Conservation (phyloP, 2,888 invertebrate species). For the Ceratothoa steindachneri region DNA sequence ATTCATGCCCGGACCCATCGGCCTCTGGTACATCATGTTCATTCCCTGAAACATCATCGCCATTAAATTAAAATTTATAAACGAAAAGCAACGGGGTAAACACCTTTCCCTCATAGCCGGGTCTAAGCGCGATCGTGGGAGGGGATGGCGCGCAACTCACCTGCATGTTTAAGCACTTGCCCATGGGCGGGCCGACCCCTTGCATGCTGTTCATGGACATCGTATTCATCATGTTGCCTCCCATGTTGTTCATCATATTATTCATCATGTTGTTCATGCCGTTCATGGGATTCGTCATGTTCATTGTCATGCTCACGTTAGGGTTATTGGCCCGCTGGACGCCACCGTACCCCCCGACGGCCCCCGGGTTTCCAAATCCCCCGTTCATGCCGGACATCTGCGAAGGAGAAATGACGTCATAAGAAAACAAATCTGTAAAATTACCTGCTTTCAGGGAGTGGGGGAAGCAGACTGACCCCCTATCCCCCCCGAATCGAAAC, state of each 20-base stretch:
- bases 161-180: constrained; percentile 49
- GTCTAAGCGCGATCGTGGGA: too few species aligned
- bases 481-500: too few species aligned
- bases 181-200: constrained; percentile 52
- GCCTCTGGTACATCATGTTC: constrained; percentile 48
- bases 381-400: constrained; percentile 2
- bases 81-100: not conserved
- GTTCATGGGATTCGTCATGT: constrained; percentile 60
- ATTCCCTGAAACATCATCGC: constrained; percentile 19
- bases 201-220: constrained; percentile 44
- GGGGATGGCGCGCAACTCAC: too few species aligned
- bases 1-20: constrained; percentile 48
- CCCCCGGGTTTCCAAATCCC: not conserved
- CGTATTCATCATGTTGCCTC: constrained; percentile 50
- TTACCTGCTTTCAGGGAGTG: too few species aligned
- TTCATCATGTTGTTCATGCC: constrained; percentile 62
- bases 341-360: not conserved
- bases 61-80: too few species aligned
- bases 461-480: too few species aligned
- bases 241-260: constrained; percentile 61
- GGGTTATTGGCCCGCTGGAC: constrained; percentile 52
- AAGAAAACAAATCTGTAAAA: too few species aligned
- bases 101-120: not conserved
- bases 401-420: not conserved
- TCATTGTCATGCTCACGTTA: constrained; percentile 53